These are phyloP conservation scores for Leptopilina clavipes DNA, from an alignment of 1,140 invertebrate species.

Conservation along the genomic window DNA sequence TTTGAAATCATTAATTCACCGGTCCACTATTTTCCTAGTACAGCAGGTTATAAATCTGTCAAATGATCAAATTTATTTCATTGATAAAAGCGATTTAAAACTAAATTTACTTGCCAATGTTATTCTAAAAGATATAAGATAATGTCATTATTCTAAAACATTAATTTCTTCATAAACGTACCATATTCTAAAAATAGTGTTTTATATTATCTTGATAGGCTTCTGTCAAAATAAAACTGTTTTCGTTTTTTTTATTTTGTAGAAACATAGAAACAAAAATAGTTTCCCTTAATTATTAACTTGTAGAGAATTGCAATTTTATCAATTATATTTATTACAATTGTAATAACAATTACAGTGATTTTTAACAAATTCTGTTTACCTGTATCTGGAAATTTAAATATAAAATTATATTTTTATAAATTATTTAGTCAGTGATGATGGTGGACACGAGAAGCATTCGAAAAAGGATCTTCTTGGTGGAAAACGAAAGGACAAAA, in stretches of 20 bases:
- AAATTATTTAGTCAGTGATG: conserved; percentile 81
- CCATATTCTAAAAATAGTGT: neutral
- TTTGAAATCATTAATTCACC: conserved; percentile 22
- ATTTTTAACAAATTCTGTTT: neutral
- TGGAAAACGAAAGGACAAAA: conserved; percentile 85
- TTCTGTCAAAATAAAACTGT: neutral
- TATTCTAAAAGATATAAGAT: neutral
- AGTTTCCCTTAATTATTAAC: too few relatives aligned
- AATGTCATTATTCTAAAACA: neutral
- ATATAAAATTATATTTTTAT: neutral
- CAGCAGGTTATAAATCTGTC: conserved; percentile 47
- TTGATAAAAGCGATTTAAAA: neutral
- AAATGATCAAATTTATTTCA: neutral
- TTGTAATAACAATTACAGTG: neutral
- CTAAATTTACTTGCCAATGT: neutral
- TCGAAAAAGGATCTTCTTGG: conserved; percentile 85
- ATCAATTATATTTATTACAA: too few relatives aligned
- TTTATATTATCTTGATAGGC: neutral
- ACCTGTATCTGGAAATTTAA: neutral
- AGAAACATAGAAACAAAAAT: too few relatives aligned
- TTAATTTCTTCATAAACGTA: neutral
- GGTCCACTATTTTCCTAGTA: neutral
- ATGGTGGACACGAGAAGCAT: conserved; percentile 82
- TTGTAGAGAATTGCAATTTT: too few relatives aligned
- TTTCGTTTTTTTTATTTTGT: neutral